phyloP scores from a whole-genome alignment of 92 coral and sea anemone genomes.

The Blastomussa wellsi region DNA sequence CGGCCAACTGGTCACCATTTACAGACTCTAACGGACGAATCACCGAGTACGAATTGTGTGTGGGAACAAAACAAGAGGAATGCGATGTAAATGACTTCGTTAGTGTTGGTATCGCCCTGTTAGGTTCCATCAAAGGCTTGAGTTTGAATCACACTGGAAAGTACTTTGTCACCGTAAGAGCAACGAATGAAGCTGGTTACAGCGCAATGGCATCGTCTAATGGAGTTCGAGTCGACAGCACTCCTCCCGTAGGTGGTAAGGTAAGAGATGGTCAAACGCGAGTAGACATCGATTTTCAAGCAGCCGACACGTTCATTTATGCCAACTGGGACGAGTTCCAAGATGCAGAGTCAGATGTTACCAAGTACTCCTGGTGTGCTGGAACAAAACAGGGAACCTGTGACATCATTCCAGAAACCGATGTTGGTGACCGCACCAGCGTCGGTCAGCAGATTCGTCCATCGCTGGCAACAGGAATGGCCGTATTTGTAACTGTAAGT shows the following conservation, averaged over 20 bases:
- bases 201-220: conserved; percentile 64
- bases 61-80: conserved; percentile 69
- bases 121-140: conserved; percentile 65
- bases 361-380: conserved; percentile 84
- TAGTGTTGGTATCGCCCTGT: conserved; percentile 48
- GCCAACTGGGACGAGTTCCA: conserved; percentile 91
- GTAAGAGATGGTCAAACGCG: conserved; percentile 75
- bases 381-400: conserved; percentile 81
- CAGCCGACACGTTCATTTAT: conserved; percentile 67
- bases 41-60: conserved; percentile 76
- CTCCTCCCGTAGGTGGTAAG: conserved; percentile 77
- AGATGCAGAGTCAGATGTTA: conserved; percentile 80
- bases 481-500: conserved; percentile 73
- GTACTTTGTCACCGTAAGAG: conserved; percentile 78
- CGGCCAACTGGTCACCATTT: conserved; percentile 92
- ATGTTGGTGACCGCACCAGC: conserved; percentile 52
- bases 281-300: conserved; percentile 73
- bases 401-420: conserved; percentile 75
- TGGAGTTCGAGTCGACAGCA: conserved; percentile 80
- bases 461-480: conserved; percentile 71
- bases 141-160: conserved; percentile 63
- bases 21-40: conserved; percentile 72
- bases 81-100: conserved; percentile 73
- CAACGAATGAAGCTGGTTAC: conserved; percentile 83
- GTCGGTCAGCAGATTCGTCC: conserved; percentile 76